These are phyloP conservation scores for Ptilonorhynchus violaceus DNA, from an alignment of 2,113 vertebrate genomes.

Conservation along the genomic window DNA sequence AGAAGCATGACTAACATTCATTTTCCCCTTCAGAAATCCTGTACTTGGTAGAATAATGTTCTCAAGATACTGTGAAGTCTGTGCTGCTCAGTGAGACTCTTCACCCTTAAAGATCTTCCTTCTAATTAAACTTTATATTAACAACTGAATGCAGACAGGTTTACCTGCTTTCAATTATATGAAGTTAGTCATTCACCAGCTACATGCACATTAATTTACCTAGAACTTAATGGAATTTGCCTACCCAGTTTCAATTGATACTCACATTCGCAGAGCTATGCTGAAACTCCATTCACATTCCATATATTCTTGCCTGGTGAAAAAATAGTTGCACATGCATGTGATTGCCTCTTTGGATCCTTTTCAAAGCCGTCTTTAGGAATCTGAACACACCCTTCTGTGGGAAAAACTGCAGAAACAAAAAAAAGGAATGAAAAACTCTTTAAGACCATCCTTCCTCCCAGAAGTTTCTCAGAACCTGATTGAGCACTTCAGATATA, in stretches of 20 bases:
- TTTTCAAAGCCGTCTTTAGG: constrained; percentile 58
- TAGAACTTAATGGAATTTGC: constrained; percentile 35
- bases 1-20: neutral
- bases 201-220: constrained; percentile 34
- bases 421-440: constrained; percentile 29
- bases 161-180: constrained; percentile 54
- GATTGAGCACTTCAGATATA: constrained; percentile 10
- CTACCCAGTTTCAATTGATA: constrained; percentile 2
- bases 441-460: neutral
- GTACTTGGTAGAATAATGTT: neutral
- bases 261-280: neutral
- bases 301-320: constrained; percentile 45
- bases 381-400: constrained; percentile 59
- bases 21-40: neutral
- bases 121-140: constrained; percentile 63
- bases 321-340: constrained; percentile 63
- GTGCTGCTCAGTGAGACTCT: constrained; percentile 10
- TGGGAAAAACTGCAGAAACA: constrained; percentile 53
- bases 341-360: constrained; percentile 53
- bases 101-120: constrained; percentile 25
- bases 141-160: constrained; percentile 33
- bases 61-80: neutral
- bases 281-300: constrained; percentile 44
- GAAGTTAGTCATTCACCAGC: constrained; percentile 16
- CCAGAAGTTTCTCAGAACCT: constrained; percentile 40